Evolutionary conservation across 1,140 invertebrate species (phyloP), one percentile per base, ranked within the genome.

Genomic region (Lucilia cuprina): DNA sequence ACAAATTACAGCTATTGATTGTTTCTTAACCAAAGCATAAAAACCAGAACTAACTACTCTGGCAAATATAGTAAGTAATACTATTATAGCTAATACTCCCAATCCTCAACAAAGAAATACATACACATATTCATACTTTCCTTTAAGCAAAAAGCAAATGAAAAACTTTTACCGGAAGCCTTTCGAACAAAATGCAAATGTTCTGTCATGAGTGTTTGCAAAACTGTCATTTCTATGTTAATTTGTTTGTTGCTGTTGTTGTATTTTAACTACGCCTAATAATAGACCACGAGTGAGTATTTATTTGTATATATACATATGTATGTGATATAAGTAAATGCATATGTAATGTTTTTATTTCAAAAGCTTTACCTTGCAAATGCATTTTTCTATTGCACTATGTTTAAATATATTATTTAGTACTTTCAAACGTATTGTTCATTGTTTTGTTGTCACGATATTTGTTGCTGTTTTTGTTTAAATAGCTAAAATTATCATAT

Each of bases 191-290:
- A 80, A 80, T 50, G 77, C 77, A 70, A 70, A 70, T 70, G 65
- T 70, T 70, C 65, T 70, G 65, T 70, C 65, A 70, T 70, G 65
- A 70, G 65, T 70, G 65, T 70, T 47, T 50, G 41, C 7, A 80
- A 30, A 13, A 49, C 41, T 50, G 77, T 80, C 77, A 80, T 80
- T 80, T 50, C 77, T 80, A 80, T 80, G 77, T 21, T 80, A 80
- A 80, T 80, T 80, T 80, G 14, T 80, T 60, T 17, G n/a, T 70
- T 78, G 74, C 41, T 77, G 34, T 78, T 60, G 55, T n/a, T 60
- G 55, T 2, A 60, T 60, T 70, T 70, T 70, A 12, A 21, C 19
- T 21, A 8, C 55, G 14, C 14, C 65, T 70, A 70, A 70, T 70
- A 21, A 70, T 70, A 70, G 65, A 70, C 19, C 10, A 1, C 7